These are phyloP conservation scores for Plutella xylostella DNA, from an alignment of 2,888 invertebrate species.

Conservation along the genomic window DNA sequence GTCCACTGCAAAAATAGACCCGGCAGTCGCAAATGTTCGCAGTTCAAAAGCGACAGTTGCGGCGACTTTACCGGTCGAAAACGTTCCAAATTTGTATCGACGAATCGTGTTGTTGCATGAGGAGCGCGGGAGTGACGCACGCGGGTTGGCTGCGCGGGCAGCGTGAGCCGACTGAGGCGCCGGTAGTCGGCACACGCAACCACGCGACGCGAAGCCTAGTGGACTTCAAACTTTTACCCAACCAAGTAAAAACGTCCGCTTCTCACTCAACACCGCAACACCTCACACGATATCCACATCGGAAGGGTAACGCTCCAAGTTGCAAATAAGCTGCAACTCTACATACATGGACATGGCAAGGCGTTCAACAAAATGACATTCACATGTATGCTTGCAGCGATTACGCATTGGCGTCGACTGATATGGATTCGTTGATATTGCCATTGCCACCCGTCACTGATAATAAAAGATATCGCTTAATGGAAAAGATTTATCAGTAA, in stretches of 20 bases:
- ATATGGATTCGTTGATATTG: constrained; percentile 26
- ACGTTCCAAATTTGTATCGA: constrained; percentile 55
- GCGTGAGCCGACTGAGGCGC: constrained; percentile 57
- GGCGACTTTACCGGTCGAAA: constrained; percentile 58
- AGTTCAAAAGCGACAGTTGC: constrained; percentile 53
- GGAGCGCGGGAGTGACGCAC: constrained; percentile 26
- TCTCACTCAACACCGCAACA: constrained; percentile 5
- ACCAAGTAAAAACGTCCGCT: constrained; percentile 34
- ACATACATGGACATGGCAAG: constrained; percentile 56
- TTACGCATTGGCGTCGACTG: constrained; percentile 32
- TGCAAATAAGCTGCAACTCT: constrained; percentile 51
- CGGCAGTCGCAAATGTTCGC: constrained; percentile 30
- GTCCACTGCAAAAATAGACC: neutral
- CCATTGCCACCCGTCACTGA: constrained; percentile 28
- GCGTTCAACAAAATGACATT: constrained; percentile 49
- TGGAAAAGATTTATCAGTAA: constrained; percentile 2
- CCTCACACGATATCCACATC: constrained; percentile 29
- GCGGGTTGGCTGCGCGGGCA: constrained; percentile 62
- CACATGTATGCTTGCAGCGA: constrained; percentile 37
- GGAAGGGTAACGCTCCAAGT: constrained; percentile 36
- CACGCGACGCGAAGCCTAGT: constrained; percentile 44
- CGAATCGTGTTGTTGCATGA: constrained; percentile 26
- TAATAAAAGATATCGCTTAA: neutral
- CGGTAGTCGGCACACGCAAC: constrained; percentile 36
- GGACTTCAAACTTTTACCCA: constrained; percentile 64